Percentiles rank a stretch among this genome's conserved stretches.
Conservation (phyloP, 2,888 invertebrate species). For the Apamea anceps region DNA sequence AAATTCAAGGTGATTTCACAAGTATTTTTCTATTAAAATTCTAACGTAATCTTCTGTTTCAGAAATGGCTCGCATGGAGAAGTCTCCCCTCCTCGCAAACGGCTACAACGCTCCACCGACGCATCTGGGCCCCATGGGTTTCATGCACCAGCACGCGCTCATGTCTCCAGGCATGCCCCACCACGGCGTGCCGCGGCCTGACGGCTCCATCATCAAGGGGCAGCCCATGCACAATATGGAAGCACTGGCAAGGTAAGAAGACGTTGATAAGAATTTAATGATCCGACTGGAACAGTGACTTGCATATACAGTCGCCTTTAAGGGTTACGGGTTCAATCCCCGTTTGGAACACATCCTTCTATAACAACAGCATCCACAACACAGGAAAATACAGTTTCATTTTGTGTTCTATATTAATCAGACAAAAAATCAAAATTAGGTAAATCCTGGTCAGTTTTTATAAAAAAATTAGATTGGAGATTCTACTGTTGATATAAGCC, state of each 20-base stretch:
- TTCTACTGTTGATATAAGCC: not conserved
- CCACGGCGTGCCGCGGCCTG: constrained; percentile 94
- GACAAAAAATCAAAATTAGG: not conserved
- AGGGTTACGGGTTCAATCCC: not conserved
- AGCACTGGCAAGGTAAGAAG: constrained; percentile 94
- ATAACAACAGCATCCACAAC: too few relatives aligned
- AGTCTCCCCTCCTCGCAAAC: constrained; percentile 97
- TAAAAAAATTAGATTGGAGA: not conserved
- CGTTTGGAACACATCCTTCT: not conserved
- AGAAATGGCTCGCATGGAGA: constrained; percentile 97
- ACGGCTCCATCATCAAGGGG: constrained; percentile 95
- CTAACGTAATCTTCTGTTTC: constrained; percentile 73
- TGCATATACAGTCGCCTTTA: not conserved
- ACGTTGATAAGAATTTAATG: not conserved
- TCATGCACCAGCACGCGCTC: constrained; percentile 97
- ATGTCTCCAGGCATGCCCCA: constrained; percentile 97
- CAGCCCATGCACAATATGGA: constrained; percentile 97
- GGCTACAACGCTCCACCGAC: constrained; percentile 98
- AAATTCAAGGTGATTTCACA: not conserved
- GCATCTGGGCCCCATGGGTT: constrained; percentile 97
- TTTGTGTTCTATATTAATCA: not conserved
- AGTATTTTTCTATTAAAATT: not conserved
- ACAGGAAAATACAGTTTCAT: not conserved
- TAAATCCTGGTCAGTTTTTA: too few relatives aligned
- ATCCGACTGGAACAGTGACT: not conserved